These are phyloP conservation scores for Clarias fuscus DNA, from an alignment of 2,797 vertebrate genomes.

Conservation along the genomic window DNA sequence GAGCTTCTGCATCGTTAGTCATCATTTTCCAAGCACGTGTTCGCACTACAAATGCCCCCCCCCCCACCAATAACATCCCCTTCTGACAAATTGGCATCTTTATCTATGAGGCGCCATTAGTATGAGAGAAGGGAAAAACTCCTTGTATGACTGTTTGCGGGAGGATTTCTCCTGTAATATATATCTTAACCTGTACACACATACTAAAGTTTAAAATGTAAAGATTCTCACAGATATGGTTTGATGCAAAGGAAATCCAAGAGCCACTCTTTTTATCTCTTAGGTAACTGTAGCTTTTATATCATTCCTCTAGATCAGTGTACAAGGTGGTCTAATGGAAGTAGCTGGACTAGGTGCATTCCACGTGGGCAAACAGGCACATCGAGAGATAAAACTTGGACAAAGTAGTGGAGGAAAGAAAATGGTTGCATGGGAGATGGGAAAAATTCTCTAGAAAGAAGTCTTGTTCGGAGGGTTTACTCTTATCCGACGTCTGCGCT, in stretches of 20 bases:
- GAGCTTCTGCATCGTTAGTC: conserved; percentile 56
- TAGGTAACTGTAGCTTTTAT: conserved; percentile 27
- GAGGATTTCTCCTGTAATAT: conserved; percentile 1
- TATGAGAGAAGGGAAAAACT: conserved; percentile 1
- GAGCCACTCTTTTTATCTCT: neutral
- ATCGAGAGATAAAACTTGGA: neutral
- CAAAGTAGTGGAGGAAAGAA: neutral
- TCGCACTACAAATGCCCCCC: conserved; percentile 25
- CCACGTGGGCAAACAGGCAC: conserved; percentile 30
- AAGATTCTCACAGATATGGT: conserved; percentile 15
- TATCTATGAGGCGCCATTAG: conserved; percentile 31
- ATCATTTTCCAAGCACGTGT: conserved; percentile 50
- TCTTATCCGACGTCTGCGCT: conserved; percentile 10
- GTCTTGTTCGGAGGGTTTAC: neutral
- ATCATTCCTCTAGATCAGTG: conserved; percentile 35
- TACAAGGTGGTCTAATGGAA: conserved; percentile 33
- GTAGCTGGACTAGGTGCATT: conserved; percentile 13
- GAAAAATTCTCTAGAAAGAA: neutral
- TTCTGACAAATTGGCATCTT: conserved; percentile 47
- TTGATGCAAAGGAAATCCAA: neutral
- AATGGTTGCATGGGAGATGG: neutral
- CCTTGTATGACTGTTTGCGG: neutral
- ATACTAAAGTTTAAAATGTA: conserved; percentile 6
- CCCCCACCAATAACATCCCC: neutral
- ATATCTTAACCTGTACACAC: conserved; percentile 1